phyloP scores from a whole-genome alignment of 2,797 vertebrate genomes.

The Sphenopsis melanotis region DNA sequence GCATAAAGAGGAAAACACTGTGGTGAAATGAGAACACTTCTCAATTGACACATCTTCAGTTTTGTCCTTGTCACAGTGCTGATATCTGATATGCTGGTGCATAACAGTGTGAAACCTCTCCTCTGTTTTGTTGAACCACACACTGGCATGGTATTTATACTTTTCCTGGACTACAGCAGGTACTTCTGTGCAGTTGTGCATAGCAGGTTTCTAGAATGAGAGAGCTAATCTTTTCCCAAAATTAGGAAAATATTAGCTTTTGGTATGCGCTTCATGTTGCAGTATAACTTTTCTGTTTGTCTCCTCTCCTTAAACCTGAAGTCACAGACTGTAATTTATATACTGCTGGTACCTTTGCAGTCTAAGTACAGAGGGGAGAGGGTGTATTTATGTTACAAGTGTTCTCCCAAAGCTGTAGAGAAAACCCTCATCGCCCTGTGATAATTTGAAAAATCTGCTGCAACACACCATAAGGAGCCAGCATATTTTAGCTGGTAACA shows the following conservation, averaged over 20 bases:
- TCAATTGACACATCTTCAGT: fast-evolving
- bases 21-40: not conserved
- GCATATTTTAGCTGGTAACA: constrained; percentile 54
- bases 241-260: not conserved
- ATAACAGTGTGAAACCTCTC: not conserved
- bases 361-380: not conserved
- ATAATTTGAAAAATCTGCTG: constrained; percentile 23
- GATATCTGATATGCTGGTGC: not conserved
- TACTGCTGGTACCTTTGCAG: not conserved
- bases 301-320: not conserved
- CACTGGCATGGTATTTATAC: not conserved
- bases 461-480: constrained; percentile 45
- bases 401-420: constrained; percentile 1
- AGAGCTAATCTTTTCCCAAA: not conserved
- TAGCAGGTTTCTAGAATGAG: not conserved
- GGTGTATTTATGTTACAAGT: not conserved
- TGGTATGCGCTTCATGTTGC: fast-evolving
- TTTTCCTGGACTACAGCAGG: no score
- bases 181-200: not conserved
- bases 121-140: not conserved
- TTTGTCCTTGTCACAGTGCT: not conserved
- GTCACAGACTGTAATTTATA: not conserved
- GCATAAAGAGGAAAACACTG: fast-evolving
- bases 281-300: not conserved
- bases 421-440: not conserved